Evolutionary conservation across 2,888 invertebrate genomes (phyloP), one percentile per base, ranked within the genome.

Genomic region (Leptopilina drosophilae): DNA sequence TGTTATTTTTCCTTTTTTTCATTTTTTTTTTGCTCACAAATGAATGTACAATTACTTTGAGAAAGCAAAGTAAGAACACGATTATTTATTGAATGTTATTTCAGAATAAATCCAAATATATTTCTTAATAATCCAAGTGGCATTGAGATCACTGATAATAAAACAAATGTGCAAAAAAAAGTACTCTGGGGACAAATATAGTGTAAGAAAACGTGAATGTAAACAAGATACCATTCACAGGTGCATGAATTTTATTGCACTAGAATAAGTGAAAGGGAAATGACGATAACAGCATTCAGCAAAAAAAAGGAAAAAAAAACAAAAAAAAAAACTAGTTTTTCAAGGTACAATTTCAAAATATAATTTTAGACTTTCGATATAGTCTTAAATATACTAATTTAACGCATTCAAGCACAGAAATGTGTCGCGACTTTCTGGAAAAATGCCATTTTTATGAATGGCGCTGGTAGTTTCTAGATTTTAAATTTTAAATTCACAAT

Each of bases 221-320:
- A 73, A 73, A 73, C 33, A 69, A 69, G 69, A 14, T 53, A 69
- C 53, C 69, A 69, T 26, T 53, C 26, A 69, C 69, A 56, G 73
- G 73, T 56, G 56, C 56, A 64, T 64, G 40, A 33, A 26, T 64
- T 64, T 64, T 64, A 64, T 33, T 33, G 64, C 40, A 73, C 56
- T 73, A 73, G 73, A 73, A 73, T 73, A 73, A 73, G 73, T 73
- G 73, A 73, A 73, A 73, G 73, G 73, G 73, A 73, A 73, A 73
- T 73, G 56, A 56, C 56, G 73, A 56, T 73, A 69, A 69, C 49
- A 64, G 26, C 49, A n/a, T 26, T 56, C 53, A n/a, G 53, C 53
- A 12, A 73, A 46, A 46, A 33, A 33, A 26, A 26, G 3, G 3
- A 26, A 26, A 2, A 33, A 33, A 33, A 33, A 33, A 33, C 3